phyloP scores from a whole-genome alignment of 1,140 invertebrate species.

The Ooceraea biroi region DNA sequence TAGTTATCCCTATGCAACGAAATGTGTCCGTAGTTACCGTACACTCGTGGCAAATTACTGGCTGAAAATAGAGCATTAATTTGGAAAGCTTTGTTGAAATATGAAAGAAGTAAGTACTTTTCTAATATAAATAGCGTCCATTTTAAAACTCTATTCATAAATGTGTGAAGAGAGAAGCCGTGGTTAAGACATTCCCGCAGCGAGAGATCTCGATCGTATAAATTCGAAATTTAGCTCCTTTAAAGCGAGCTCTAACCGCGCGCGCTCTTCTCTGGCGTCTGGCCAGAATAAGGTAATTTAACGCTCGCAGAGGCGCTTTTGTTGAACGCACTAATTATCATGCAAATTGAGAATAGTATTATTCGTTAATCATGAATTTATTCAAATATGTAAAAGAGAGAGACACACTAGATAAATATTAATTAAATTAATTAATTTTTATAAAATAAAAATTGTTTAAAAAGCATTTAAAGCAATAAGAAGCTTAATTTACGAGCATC shows the following conservation, averaged over 20 bases:
- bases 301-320: conserved; percentile 11
- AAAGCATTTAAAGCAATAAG: conserved; percentile 2
- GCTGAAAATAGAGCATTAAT: conserved; percentile 5
- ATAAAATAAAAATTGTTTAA: too few relatives aligned
- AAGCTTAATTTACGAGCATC: background rate
- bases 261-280: background rate
- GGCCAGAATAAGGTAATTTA: conserved; percentile 37
- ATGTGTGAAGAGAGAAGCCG: conserved; percentile 22
- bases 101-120: too few relatives aligned
- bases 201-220: conserved; percentile 6
- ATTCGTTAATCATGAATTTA: too few relatives aligned
- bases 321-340: conserved; percentile 29
- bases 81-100: too few relatives aligned
- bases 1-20: conserved; percentile 36
- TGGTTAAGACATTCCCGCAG: conserved; percentile 22
- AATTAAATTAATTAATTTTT: too few relatives aligned
- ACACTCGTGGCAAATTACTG: background rate
- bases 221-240: conserved; percentile 52
- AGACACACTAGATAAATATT: too few relatives aligned
- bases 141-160: conserved; percentile 60
- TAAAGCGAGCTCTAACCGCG: conserved; percentile 16
- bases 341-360: too few relatives aligned
- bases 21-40: background rate
- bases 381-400: too few relatives aligned
- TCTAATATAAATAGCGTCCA: too few relatives aligned